These are phyloP conservation scores for Geopemphigus sp. DNA, from an alignment of 1,140 invertebrate species.

Conservation along the genomic window DNA sequence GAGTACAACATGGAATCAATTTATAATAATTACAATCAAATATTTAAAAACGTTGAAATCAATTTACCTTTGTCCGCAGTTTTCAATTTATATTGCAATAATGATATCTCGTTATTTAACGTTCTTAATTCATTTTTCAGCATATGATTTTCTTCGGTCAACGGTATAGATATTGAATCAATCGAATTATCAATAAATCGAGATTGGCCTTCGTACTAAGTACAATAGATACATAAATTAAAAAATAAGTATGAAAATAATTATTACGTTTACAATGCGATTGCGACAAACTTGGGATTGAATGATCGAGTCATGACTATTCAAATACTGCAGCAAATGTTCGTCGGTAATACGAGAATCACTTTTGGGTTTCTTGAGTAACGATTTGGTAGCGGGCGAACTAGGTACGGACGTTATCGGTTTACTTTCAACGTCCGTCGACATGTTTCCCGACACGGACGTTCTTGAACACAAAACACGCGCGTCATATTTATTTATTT, in stretches of 20 bases:
- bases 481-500: not conserved
- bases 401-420: constrained; percentile 10
- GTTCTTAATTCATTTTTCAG: constrained; percentile 62
- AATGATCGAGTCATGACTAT: constrained; percentile 42
- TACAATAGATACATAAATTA: not conserved
- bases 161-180: constrained; percentile 12
- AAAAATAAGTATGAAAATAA: not conserved
- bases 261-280: not conserved
- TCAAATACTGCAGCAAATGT: constrained; percentile 51
- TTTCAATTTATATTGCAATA: constrained; percentile 59
- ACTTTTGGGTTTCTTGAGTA: constrained; percentile 38
- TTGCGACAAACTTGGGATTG: constrained; percentile 34
- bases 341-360: constrained; percentile 50
- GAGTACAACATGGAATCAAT: constrained; percentile 11
- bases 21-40: not conserved
- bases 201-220: constrained; percentile 10
- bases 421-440: constrained; percentile 26
- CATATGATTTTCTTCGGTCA: constrained; percentile 55
- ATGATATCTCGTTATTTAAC: constrained; percentile 61
- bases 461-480: not conserved
- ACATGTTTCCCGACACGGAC: not conserved
- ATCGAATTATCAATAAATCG: constrained; percentile 14
- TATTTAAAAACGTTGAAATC: not conserved
- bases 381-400: constrained; percentile 35
- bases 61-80: constrained; percentile 59